Conservation (phyloP, 2,888 invertebrate species). For the Sinhomidia bicolor region DNA sequence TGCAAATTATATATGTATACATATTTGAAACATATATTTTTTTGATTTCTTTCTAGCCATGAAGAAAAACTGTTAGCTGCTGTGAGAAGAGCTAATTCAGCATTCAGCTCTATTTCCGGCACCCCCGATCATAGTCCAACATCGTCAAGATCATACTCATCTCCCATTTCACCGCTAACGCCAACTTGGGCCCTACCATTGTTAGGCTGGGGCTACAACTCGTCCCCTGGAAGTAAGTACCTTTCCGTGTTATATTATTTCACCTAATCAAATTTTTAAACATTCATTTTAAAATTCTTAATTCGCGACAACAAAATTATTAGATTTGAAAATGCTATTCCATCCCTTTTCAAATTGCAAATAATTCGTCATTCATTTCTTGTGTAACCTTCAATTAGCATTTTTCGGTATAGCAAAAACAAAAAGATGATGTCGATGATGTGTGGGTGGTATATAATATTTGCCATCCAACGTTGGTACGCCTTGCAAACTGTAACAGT, state of each 20-base stretch:
- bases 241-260: not conserved
- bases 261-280: not conserved
- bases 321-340: not conserved
- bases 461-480: constrained; percentile 31
- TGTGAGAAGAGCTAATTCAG: constrained; percentile 80
- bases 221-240: constrained; percentile 80
- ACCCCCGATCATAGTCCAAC: constrained; percentile 80
- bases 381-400: constrained; percentile 33
- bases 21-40: not conserved
- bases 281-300: not conserved
- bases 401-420: not conserved
- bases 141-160: constrained; percentile 80
- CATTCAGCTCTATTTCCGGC: constrained; percentile 80
- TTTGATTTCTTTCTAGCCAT: constrained; percentile 76
- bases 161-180: constrained; percentile 80
- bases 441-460: constrained; percentile 15
- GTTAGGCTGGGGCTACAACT: constrained; percentile 80
- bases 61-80: constrained; percentile 80
- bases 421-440: not conserved
- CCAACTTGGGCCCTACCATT: constrained; percentile 80
- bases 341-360: constrained; percentile 26
- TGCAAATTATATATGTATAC: not conserved
- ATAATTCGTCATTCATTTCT: constrained; percentile 20
- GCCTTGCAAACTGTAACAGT: constrained; percentile 23
- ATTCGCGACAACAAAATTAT: not conserved